Conservation (phyloP, 1,140 invertebrate species). For the Ladona fulva region DNA sequence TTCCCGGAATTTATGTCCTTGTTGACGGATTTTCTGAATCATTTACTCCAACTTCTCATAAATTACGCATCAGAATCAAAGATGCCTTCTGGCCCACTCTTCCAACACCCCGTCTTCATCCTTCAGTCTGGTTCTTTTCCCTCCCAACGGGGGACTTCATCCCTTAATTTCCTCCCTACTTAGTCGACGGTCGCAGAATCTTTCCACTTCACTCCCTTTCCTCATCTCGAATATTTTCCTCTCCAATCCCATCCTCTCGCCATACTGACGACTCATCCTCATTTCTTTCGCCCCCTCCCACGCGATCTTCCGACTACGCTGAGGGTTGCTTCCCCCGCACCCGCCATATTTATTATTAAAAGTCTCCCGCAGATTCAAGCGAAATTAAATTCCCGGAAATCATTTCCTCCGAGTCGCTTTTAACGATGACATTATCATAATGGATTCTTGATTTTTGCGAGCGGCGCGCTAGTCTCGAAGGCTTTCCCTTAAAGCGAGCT, state of each 20-base stretch:
- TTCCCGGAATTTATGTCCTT: background rate
- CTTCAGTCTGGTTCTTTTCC: background rate
- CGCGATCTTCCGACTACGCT: too few relatives aligned
- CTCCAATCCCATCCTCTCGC: too few relatives aligned
- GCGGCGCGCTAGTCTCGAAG: background rate
- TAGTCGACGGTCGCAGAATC: background rate
- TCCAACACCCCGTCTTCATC: background rate
- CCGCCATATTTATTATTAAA: constrained; percentile 3
- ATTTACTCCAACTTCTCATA: background rate
- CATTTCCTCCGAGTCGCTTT: background rate
- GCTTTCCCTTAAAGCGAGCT: too few relatives aligned
- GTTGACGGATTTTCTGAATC: constrained; percentile 4
- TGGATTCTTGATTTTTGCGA: background rate
- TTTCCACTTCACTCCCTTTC: too few relatives aligned
- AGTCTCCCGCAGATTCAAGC: background rate
- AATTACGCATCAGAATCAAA: constrained; percentile 3
- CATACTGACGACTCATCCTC: too few relatives aligned
- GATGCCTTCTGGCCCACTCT: background rate
- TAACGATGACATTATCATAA: constrained; percentile 7
- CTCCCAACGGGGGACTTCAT: background rate
- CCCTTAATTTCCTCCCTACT: background rate
- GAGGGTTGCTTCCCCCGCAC: background rate
- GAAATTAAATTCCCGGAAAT: background rate
- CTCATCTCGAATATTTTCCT: too few relatives aligned
- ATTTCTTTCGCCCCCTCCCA: background rate